Evolutionary conservation across 1,140 invertebrate genomes (phyloP).

Genomic region (Gerris buenoi): DNA sequence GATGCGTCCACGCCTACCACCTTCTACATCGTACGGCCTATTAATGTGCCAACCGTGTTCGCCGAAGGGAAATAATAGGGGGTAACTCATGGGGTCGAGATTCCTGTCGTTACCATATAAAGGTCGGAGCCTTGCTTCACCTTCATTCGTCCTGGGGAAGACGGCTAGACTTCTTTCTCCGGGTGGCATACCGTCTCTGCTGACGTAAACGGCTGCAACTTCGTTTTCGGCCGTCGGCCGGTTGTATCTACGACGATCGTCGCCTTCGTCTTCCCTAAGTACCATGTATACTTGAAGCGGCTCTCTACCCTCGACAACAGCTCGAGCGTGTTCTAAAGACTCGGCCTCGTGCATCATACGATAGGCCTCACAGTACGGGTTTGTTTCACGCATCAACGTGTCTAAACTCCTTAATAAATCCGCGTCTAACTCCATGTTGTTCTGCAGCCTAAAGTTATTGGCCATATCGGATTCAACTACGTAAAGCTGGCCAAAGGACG

Average conservation of each 20-base stretch:
- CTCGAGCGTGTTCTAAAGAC: no score
- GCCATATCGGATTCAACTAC: no score
- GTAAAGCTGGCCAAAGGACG: no score
- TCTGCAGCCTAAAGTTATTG: no score
- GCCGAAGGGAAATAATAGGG: not conserved
- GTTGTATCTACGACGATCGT: not conserved
- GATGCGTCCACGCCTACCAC: not conserved
- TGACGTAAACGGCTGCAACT: not conserved
- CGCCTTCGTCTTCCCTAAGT: not conserved
- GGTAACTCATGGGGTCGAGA: not conserved
- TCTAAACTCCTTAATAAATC: no score
- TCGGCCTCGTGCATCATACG: no score
- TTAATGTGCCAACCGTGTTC: not conserved
- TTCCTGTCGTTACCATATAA: not conserved
- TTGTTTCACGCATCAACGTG: no score
- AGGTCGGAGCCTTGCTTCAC: not conserved
- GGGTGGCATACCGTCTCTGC: not conserved
- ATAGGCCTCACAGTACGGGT: no score
- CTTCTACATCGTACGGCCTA: not conserved
- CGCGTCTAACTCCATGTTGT: no score
- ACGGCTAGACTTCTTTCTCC: not conserved
- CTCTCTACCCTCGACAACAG: no score
- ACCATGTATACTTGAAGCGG: not conserved
- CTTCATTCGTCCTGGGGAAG: not conserved
- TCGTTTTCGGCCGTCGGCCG: not conserved